These are phyloP conservation scores for Zonotrichia leucophrys DNA, from an alignment of 2,113 vertebrate genomes.

Conservation along the genomic window DNA sequence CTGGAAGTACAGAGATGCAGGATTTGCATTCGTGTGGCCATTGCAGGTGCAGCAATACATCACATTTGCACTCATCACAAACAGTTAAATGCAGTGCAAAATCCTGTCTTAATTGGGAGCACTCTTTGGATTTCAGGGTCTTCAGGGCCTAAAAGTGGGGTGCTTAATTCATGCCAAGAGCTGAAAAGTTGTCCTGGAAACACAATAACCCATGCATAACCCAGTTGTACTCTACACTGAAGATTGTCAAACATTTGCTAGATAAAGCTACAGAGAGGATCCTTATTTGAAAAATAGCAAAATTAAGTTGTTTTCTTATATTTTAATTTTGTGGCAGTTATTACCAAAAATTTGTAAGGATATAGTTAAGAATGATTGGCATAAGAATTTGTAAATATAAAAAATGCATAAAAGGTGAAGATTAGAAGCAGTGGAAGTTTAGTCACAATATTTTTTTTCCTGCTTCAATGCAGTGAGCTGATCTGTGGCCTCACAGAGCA, in stretches of 20 bases:
- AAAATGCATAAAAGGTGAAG: accelerated
- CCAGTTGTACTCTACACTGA: accelerated
- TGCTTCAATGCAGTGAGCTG: not conserved
- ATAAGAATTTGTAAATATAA: not conserved
- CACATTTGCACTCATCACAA: not conserved
- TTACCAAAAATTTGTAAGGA: not conserved
- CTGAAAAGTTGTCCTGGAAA: not conserved
- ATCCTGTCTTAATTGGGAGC: not conserved
- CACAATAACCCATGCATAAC: accelerated
- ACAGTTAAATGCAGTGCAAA: not conserved
- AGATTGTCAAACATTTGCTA: not conserved
- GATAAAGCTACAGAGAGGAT: not conserved
- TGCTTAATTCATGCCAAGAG: not conserved
- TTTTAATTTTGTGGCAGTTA: not conserved
- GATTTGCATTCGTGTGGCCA: not conserved
- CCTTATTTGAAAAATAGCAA: not conserved
- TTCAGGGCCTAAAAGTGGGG: not conserved
- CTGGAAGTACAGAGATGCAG: not conserved
- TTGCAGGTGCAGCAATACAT: not conserved
- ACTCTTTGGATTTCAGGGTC: not conserved
- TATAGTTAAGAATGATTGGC: not conserved
- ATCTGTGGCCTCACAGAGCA: not conserved
- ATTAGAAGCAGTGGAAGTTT: not conserved
- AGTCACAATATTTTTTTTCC: not conserved
- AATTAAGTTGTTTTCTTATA: not conserved